Percentiles rank a stretch among this genome's conserved stretches.
These are phyloP conservation scores for Microchrysa polita DNA, from an alignment of 2,888 invertebrate species.

Conservation along the genomic window DNA sequence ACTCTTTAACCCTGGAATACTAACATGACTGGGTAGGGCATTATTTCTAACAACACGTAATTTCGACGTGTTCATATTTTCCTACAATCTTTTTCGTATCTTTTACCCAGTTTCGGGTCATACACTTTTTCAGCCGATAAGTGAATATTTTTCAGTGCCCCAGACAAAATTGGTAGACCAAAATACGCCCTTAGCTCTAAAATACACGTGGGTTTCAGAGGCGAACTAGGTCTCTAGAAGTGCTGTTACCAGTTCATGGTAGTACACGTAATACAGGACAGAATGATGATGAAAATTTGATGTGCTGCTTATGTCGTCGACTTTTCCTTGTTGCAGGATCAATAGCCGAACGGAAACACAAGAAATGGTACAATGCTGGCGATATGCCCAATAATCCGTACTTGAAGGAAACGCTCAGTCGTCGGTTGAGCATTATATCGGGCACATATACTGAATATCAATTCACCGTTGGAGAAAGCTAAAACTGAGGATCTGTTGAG, in stretches of 20 bases:
- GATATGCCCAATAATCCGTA: slow-evolving; percentile 91
- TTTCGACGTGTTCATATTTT: too few relatives aligned
- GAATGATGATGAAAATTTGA: not conserved
- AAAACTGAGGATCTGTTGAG: slow-evolving; percentile 33
- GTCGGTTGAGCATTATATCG: slow-evolving; percentile 68
- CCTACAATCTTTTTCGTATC: too few relatives aligned
- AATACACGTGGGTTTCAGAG: too few relatives aligned
- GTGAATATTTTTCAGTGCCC: too few relatives aligned
- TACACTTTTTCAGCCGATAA: too few relatives aligned
- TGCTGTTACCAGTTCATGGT: not conserved
- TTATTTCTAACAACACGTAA: too few relatives aligned
- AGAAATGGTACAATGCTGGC: slow-evolving; percentile 87
- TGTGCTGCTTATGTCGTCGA: slow-evolving; percentile 36
- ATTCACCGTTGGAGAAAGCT: slow-evolving; percentile 52
- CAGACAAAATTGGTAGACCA: too few relatives aligned
- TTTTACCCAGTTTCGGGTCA: too few relatives aligned
- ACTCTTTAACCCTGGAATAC: too few relatives aligned
- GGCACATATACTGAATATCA: slow-evolving; percentile 62
- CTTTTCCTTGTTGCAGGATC: slow-evolving; percentile 68
- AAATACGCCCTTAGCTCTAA: too few relatives aligned
- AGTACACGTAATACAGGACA: slow-evolving; percentile 10
- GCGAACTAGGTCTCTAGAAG: slow-evolving; percentile 15
- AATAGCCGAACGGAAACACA: slow-evolving; percentile 87
- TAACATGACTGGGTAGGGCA: too few relatives aligned
- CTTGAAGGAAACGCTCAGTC: slow-evolving; percentile 84